Percentiles rank a stretch among this genome's conserved stretches.
phyloP scores from a whole-genome alignment of 2,113 vertebrate species.

The Nycticryphes semicollaris region DNA sequence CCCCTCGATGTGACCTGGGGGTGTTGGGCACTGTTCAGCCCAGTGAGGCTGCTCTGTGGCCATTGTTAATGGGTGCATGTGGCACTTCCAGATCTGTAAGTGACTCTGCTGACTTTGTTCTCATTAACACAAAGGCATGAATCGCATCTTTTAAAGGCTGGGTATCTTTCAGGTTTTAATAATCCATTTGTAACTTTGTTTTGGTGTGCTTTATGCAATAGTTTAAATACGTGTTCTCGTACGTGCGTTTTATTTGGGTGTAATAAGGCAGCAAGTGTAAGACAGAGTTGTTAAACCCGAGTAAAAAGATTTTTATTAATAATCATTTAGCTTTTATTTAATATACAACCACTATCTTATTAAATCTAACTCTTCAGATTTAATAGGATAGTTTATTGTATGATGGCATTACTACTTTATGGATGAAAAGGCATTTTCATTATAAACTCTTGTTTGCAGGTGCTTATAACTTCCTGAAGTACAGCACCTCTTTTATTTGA shows the following conservation, averaged over 20 bases:
- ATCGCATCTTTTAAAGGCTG: conserved; percentile 33
- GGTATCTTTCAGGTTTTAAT: conserved; percentile 57
- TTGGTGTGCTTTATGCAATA: conserved; percentile 33
- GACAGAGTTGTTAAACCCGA: conserved; percentile 72
- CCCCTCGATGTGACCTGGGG: background rate
- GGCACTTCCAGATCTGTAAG: background rate
- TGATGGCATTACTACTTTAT: conserved; percentile 55
- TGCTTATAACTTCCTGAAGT: conserved; percentile 74
- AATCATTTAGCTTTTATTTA: conserved; percentile 78
- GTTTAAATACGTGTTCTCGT: conserved; percentile 66
- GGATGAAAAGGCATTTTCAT: conserved; percentile 79
- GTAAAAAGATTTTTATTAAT: conserved; percentile 73
- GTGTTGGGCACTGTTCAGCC: background rate
- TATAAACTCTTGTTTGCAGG: conserved; percentile 73
- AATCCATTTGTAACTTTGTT: conserved; percentile 60
- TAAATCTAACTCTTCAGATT: conserved; percentile 72
- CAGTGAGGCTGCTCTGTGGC: background rate
- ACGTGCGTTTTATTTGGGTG: conserved; percentile 61
- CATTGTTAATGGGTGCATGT: rapidly evolving
- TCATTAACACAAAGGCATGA: conserved; percentile 54
- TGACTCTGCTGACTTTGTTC: background rate
- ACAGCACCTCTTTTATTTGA: conserved; percentile 71
- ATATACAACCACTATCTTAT: conserved; percentile 69
- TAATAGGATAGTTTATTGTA: conserved; percentile 73
- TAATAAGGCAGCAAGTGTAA: conserved; percentile 66